Conservation (phyloP, 2,797 vertebrate species). For the Oreortyx pictus region DNA sequence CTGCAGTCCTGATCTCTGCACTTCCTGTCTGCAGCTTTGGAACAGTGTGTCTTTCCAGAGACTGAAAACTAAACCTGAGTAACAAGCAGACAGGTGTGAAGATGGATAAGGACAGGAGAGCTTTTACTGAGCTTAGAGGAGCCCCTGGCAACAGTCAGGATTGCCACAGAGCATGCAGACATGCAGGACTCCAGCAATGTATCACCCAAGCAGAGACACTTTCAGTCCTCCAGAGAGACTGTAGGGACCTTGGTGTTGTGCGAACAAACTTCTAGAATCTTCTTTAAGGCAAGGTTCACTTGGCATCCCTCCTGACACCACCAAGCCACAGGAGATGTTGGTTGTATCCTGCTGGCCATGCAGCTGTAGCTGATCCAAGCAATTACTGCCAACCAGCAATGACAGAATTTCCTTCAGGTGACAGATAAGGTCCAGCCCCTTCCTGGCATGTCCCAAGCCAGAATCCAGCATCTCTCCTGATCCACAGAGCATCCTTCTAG, state of each 20-base stretch:
- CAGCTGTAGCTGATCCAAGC: background rate
- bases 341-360: background rate
- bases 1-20: background rate
- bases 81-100: background rate
- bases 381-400: background rate
- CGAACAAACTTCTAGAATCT: fast-evolving
- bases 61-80: background rate
- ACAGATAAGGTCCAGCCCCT: background rate
- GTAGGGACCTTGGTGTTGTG: background rate
- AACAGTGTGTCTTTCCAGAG: background rate
- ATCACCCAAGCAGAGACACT: background rate
- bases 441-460: background rate
- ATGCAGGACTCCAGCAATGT: background rate
- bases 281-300: background rate
- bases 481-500: background rate
- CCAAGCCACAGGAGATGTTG: background rate
- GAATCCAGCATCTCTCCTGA: background rate
- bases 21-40: background rate
- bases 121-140: fast-evolving
- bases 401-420: background rate
- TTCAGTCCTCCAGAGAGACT: fast-evolving
- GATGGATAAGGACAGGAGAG: background rate
- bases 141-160: background rate
- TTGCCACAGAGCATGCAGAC: background rate
- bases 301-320: background rate